These are phyloP conservation scores for Neodiprion virginianus DNA, from an alignment of 1,140 invertebrate genomes.

Conservation along the genomic window DNA sequence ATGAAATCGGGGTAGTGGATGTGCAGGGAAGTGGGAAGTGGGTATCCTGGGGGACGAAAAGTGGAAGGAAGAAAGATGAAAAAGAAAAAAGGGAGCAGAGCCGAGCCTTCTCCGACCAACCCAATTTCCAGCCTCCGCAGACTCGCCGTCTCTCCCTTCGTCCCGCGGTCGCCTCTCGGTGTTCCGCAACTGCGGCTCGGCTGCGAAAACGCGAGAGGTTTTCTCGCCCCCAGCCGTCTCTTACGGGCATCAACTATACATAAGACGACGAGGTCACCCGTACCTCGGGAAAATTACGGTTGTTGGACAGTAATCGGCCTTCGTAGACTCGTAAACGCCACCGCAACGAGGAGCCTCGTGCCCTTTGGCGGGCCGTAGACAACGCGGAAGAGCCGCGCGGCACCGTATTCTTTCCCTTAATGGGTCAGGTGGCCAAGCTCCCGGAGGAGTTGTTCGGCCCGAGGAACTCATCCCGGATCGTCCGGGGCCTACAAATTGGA, in stretches of 20 bases:
- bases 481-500: not conserved
- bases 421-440: slow-evolving; percentile 44
- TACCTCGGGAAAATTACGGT: slow-evolving; percentile 1
- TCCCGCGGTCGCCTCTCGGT: not conserved
- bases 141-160: not conserved
- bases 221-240: not conserved
- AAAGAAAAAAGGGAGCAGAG: not conserved
- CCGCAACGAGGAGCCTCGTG: slow-evolving; percentile 40
- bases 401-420: slow-evolving; percentile 35
- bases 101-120: no score
- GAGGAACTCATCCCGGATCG: not conserved
- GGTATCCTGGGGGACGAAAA: not conserved
- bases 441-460: slow-evolving; percentile 35
- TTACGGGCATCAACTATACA: not conserved
- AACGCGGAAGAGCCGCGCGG: slow-evolving; percentile 24
- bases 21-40: slow-evolving; percentile 8
- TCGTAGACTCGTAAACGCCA: slow-evolving; percentile 49
- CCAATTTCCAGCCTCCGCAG: no score
- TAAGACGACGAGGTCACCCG: not conserved
- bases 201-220: no score
- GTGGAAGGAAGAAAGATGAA: not conserved
- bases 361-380: slow-evolving; percentile 39
- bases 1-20: slow-evolving; percentile 53
- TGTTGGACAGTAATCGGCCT: slow-evolving; percentile 46
- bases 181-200: not conserved